Percentiles rank a stretch among this genome's conserved stretches.
phyloP scores from a whole-genome alignment of 2,797 vertebrate genomes.

The Arnoldichthys spilopterus region DNA sequence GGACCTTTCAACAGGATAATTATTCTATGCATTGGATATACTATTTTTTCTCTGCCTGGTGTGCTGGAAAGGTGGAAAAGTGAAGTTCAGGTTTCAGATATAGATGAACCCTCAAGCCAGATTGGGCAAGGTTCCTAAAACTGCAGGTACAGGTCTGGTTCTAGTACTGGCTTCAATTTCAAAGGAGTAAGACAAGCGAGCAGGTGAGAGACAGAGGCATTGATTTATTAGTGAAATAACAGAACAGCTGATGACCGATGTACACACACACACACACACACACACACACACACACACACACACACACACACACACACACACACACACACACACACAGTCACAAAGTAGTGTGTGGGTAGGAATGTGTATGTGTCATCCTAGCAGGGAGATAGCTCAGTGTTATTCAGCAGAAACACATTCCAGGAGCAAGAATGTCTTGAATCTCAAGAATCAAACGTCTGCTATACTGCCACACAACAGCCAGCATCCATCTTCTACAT shows the following conservation, averaged over 20 bases:
- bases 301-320: not conserved
- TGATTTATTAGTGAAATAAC: conserved; percentile 25
- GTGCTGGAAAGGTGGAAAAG: too few species aligned
- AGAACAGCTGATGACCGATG: conserved; percentile 30
- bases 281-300: not conserved
- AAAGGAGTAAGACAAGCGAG: too few species aligned
- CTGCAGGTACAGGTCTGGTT: too few species aligned
- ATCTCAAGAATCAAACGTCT: not conserved
- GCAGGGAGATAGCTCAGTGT: not conserved
- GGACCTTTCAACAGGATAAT: too few species aligned
- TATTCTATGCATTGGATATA: too few species aligned
- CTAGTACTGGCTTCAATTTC: too few species aligned
- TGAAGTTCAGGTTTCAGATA: too few species aligned
- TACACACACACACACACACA: not conserved
- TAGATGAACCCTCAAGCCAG: too few species aligned
- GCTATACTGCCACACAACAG: not conserved
- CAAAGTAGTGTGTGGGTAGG: not conserved
- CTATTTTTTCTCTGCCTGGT: too few species aligned
- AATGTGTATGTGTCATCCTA: not conserved
- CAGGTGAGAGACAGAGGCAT: not conserved
- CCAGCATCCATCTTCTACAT: conserved; percentile 47
- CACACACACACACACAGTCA: not conserved
- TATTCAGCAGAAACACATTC: not conserved
- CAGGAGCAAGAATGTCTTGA: not conserved
- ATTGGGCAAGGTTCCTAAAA: too few species aligned